These are phyloP conservation scores for Heliconius eleuchia DNA, from an alignment of 1,140 invertebrate genomes.

Conservation along the genomic window DNA sequence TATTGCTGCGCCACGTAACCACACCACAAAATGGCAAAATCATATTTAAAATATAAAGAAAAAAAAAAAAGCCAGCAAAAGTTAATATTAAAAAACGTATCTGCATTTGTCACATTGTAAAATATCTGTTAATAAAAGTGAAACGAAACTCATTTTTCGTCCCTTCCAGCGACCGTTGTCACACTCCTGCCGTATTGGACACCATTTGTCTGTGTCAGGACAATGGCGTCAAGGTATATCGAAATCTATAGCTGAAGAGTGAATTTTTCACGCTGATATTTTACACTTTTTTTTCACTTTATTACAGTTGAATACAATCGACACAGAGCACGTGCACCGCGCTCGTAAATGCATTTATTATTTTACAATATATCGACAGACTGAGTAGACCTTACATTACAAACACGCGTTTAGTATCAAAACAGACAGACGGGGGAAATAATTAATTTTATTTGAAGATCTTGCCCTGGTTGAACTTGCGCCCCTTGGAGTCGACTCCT, in stretches of 20 bases:
- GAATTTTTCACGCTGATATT: background rate
- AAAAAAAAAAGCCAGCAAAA: too few species aligned
- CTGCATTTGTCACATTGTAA: background rate
- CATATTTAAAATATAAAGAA: too few species aligned
- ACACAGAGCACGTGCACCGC: background rate
- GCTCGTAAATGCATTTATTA: conserved; percentile 19
- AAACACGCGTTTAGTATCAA: conserved; percentile 27
- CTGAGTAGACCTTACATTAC: conserved; percentile 8
- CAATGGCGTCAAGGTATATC: background rate
- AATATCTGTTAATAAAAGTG: too few species aligned
- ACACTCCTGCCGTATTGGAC: background rate
- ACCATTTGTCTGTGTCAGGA: background rate
- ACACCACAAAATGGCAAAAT: too few species aligned
- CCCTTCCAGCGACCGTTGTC: background rate
- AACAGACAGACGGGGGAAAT: conserved; percentile 1
- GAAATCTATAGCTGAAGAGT: background rate
- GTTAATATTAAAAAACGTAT: background rate
- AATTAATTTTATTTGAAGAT: conserved; percentile 95
- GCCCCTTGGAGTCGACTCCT: conserved; percentile 92
- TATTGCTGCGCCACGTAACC: too few species aligned
- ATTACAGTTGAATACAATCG: conserved; percentile 26
- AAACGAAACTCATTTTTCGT: background rate
- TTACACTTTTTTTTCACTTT: conserved; percentile 21
- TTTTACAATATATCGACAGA: conserved; percentile 26
- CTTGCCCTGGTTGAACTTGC: conserved; percentile 99